Conservation (phyloP, 2,797 vertebrate genomes). For the Apogon hyalosoma region DNA sequence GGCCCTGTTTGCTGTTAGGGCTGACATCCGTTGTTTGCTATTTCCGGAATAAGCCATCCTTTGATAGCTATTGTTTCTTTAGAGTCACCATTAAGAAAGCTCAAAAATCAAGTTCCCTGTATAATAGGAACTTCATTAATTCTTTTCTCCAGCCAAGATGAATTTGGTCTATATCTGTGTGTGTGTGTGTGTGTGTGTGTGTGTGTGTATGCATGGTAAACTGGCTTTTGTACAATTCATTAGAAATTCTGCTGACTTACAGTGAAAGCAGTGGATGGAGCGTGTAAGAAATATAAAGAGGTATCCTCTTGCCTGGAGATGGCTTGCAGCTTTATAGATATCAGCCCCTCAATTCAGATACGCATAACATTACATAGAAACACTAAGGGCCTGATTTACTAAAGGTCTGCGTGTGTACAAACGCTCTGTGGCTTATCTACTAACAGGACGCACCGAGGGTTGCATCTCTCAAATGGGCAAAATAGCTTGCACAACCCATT, state of each 20-base stretch:
- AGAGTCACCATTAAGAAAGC: constrained; percentile 43
- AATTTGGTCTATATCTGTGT: constrained; percentile 33
- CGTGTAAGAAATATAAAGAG: constrained; percentile 76
- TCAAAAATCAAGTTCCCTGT: constrained; percentile 48
- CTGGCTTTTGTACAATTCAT: constrained; percentile 71
- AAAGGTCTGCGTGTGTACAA: neutral
- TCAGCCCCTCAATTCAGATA: constrained; percentile 50
- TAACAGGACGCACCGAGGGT: too few species aligned
- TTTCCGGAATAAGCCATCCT: too few species aligned
- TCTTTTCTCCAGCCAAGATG: constrained; percentile 42
- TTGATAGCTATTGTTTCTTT: constrained; percentile 5
- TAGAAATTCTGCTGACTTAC: constrained; percentile 82
- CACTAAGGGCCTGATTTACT: neutral
- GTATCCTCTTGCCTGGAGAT: constrained; percentile 49
- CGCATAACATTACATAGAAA: constrained; percentile 12
- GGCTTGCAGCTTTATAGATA: constrained; percentile 73
- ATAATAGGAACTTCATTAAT: constrained; percentile 37
- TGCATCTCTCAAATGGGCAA: too few species aligned
- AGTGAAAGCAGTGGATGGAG: constrained; percentile 57
- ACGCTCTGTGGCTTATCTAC: neutral
- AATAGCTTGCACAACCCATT: too few species aligned
- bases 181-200: constrained; percentile 22
- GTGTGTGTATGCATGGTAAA: constrained; percentile 64
- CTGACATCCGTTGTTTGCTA: too few species aligned
- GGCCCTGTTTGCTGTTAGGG: too few species aligned